Conservation (phyloP, 2,888 invertebrate species). For the Psococerastis gibbosa region DNA sequence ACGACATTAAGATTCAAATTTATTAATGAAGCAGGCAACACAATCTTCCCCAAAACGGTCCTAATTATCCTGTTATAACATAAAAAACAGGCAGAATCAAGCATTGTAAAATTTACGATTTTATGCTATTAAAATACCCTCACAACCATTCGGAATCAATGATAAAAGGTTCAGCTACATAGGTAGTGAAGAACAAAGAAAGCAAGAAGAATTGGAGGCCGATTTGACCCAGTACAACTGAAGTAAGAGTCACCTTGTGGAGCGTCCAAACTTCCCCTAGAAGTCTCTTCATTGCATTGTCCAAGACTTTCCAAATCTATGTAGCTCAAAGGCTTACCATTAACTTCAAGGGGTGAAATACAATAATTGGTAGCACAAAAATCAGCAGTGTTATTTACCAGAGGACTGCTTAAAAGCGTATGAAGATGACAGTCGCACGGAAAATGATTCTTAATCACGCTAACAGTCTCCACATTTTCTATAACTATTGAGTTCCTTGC, state of each 20-base stretch:
- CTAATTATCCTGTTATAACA: no score
- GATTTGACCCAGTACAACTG: no score
- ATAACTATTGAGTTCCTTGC: conserved; percentile 43
- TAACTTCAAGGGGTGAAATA: conserved; percentile 67
- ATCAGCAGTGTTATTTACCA: conserved; percentile 44
- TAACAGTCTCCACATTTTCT: conserved; percentile 49
- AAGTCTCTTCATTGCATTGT: conserved; percentile 46
- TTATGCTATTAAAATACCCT: no score
- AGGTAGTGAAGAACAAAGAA: no score
- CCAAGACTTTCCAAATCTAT: conserved; percentile 45
- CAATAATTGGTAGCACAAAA: conserved; percentile 62
- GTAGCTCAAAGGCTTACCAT: conserved; percentile 52
- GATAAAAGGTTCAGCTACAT: neutral
- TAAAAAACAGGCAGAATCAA: no score
- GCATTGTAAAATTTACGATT: no score
- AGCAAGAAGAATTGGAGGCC: no score
- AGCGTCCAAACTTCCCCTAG: conserved; percentile 36
- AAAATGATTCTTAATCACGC: conserved; percentile 60
- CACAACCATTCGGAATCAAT: no score
- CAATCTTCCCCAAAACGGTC: no score
- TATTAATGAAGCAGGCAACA: no score
- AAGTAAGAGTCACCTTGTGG: conserved; percentile 3
- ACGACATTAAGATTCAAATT: no score
- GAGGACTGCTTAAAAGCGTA: conserved; percentile 52
- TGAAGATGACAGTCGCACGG: conserved; percentile 75